Base-by-base conservation (phyloP, 2,888 invertebrate genomes). In the Lepeophtheirus nordmannii region DNA sequence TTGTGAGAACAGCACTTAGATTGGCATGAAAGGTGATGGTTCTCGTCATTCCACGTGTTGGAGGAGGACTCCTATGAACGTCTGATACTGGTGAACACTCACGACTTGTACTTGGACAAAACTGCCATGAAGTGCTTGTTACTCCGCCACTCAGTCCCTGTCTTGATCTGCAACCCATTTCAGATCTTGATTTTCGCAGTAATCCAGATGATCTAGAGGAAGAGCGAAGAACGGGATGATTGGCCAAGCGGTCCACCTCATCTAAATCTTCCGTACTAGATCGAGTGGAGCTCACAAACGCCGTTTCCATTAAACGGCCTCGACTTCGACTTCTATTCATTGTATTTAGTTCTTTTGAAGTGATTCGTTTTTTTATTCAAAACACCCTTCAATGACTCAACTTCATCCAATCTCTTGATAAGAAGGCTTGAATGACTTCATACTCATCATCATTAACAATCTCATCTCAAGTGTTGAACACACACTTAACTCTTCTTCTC, bases 241-340 rank as follows among this genome's bases (percentile, higher is more conserved):
- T 88, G 70, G 85, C 84, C 20, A 70, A 67, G 57, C 70, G 67
- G 46, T 70, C 71, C 64, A 88, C 83, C 71, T 85, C 84, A 73
- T 88, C 87, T 73, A 88, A 80, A 71, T 88, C 85, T 75, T 85
- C 85, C 71, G 87, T 87, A 70, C 85, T 84, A 73, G 84, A 84
- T 72, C 88, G 83, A 8, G 65, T 58, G 76, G 87, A 87, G 76
- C 87, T 87, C 76, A 89, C 89, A 76, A 89, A 89, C 68, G 89
- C 89, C 67, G 89, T 89, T 77, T 89, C 89, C 76, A 89, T 89
- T 67, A 89, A 69, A 67, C 83, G 79, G 23, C 58, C 57, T 58
- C 58, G 30, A 39, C 65, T 65, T n/a, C 65, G 61, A 14, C 39
- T 62, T 20, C 62, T 38, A 20, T 40, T 39, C 62, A 62, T 60